Evolutionary conservation across 2,888 invertebrate species (phyloP).

Genomic region (Trisateles emortualis): DNA sequence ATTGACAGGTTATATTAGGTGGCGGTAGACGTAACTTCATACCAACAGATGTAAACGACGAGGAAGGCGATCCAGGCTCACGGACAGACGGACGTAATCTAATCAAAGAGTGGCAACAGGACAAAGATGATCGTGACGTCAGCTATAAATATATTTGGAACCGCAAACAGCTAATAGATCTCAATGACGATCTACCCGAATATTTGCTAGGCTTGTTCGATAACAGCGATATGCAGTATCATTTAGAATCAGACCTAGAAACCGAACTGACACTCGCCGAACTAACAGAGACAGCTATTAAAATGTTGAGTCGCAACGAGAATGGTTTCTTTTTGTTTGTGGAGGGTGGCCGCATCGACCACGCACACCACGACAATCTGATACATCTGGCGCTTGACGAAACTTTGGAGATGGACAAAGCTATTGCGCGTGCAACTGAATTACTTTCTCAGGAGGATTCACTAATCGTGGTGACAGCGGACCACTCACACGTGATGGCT

Average conservation of each 20-base stretch:
- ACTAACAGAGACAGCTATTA: constrained; percentile 88
- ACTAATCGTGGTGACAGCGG: constrained; percentile 91
- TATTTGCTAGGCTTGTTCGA: constrained; percentile 88
- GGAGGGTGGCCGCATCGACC: constrained; percentile 89
- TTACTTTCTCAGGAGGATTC: constrained; percentile 85
- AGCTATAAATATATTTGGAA: constrained; percentile 85
- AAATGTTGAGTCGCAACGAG: constrained; percentile 87
- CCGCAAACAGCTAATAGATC: constrained; percentile 82
- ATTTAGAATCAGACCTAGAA: constrained; percentile 81
- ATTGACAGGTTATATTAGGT: constrained; percentile 88
- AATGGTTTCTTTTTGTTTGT: constrained; percentile 92
- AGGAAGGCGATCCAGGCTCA: constrained; percentile 73
- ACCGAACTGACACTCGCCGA: constrained; percentile 88
- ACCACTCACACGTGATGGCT: constrained; percentile 91
- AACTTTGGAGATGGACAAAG: constrained; percentile 88
- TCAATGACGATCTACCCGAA: constrained; percentile 81
- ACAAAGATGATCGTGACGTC: constrained; percentile 66
- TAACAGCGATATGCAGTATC: constrained; percentile 88
- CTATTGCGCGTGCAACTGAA: constrained; percentile 78
- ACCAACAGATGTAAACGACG: constrained; percentile 80
- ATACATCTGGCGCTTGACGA: constrained; percentile 89
- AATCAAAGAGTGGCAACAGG: constrained; percentile 88
- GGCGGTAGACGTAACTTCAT: constrained; percentile 90
- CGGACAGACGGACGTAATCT: constrained; percentile 88
- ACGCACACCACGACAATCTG: constrained; percentile 87